Base-by-base conservation (phyloP, 2,113 vertebrate species). In the Panthera leo region DNA sequence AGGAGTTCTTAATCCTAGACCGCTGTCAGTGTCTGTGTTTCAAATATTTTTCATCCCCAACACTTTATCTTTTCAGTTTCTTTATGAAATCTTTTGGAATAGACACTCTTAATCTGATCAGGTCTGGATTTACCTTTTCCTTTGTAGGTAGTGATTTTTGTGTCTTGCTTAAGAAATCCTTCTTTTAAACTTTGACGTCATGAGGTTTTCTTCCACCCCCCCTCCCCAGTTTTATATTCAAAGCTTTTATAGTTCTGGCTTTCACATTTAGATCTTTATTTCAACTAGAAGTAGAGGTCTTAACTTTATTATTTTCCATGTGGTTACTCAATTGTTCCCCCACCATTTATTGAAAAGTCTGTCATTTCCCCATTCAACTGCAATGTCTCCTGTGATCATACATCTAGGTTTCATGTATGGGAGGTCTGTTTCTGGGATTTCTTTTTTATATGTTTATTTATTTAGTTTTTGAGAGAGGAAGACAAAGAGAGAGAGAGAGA, bases 151-250 rank as follows among this genome's bases (percentile, higher is more conserved):
- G 80, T 23, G 13, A 7, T 84, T 93, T 86, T 79, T 55, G 19
- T 88, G 29, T 96, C 29, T 78, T 82, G 34, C 82, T 55, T 89
- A 78, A 94, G 84, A 96, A 94, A 84, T 89, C 31, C 12, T 94
- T 65, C 71, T 91, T 71, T 94, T 76, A 61, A 61, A 61, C 36
- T 63, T 36, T 84, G 53, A 53, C 27, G 45, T 34, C 45, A 31
- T 78, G 10, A 45, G 42, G 14, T 39, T 79, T 53, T 89, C 90
- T 65, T 65, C 48, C 45, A 45, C 45, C 0, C 8, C 45, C 45
- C 7, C 42, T 7, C 21, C 58, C 58, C 39, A 91, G 34, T 63
- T 55, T 75, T 88, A 82, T 53, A 61, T 65, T 85, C 9, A 91
- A 87, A 86, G 27, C 6, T 21, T 95, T 89, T 76, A 29, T 27